Conservation (phyloP, 2,888 invertebrate genomes). For the Andrena hattorfiana region DNA sequence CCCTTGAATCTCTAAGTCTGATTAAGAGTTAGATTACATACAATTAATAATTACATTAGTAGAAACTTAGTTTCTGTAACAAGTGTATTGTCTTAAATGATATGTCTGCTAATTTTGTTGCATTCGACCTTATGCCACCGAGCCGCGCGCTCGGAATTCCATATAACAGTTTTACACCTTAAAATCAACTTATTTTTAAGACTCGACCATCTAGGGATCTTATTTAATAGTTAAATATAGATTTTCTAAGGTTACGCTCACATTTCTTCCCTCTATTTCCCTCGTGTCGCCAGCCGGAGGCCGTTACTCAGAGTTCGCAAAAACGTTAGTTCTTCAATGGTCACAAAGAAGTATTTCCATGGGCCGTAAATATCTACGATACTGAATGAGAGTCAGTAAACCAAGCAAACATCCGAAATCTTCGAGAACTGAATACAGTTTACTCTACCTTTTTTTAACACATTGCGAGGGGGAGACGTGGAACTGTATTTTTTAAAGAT, state of each 20-base stretch:
- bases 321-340: conserved; percentile 66
- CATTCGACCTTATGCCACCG: conserved; percentile 71
- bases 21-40: conserved; percentile 79
- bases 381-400: conserved; percentile 6
- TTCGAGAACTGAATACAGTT: background rate
- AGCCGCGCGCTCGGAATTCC: conserved; percentile 71
- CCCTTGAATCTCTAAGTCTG: conserved; percentile 68
- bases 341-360: conserved; percentile 70
- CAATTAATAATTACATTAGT: conserved; percentile 81
- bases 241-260: conserved; percentile 59
- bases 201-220: conserved; percentile 74
- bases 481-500: background rate
- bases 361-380: conserved; percentile 39
- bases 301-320: conserved; percentile 75
- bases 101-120: conserved; percentile 84
- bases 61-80: conserved; percentile 84
- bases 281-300: conserved; percentile 73
- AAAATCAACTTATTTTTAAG: conserved; percentile 79
- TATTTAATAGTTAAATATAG: conserved; percentile 68
- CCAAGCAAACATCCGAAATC: conserved; percentile 15
- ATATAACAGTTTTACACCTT: conserved; percentile 80
- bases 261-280: conserved; percentile 47
- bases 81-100: conserved; percentile 85
- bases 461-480: background rate
- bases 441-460: background rate